These are phyloP conservation scores for Listronotus bonariensis DNA, from an alignment of 1,140 invertebrate species.

Conservation along the genomic window DNA sequence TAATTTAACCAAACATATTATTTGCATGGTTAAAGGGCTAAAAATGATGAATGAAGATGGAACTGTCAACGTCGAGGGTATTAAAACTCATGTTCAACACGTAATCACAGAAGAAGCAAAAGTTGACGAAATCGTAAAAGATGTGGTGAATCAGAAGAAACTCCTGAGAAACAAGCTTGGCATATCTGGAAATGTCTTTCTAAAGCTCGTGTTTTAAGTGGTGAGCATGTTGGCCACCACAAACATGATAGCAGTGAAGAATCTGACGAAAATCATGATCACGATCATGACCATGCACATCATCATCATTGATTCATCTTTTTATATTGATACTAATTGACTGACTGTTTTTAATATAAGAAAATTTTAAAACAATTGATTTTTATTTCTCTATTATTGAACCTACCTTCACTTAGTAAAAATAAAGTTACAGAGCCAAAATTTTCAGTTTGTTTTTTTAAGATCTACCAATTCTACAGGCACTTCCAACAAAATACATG, in stretches of 20 bases:
- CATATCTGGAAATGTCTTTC: conserved; percentile 12
- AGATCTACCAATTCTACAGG: too few species aligned
- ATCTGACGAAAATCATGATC: not conserved
- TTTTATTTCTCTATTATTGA: too few species aligned
- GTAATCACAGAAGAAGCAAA: conserved; percentile 7
- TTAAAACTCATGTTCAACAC: conserved; percentile 17
- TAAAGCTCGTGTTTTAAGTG: conserved; percentile 7
- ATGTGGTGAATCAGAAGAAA: conserved; percentile 13
- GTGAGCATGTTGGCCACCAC: too few species aligned
- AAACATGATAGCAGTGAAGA: not conserved
- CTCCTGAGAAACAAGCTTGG: conserved; percentile 1
- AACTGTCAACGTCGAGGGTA: not conserved
- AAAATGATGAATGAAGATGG: conserved; percentile 10
- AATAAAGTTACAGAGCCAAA: too few species aligned
- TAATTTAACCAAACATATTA: not conserved
- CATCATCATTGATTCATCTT: too few species aligned
- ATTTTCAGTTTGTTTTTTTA: too few species aligned
- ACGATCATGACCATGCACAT: too few species aligned
- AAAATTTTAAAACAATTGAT: too few species aligned
- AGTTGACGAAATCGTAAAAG: conserved; percentile 15
- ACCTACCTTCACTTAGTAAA: too few species aligned
- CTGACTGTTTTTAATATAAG: too few species aligned
- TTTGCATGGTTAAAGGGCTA: conserved; percentile 19
- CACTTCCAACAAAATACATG: too few species aligned
- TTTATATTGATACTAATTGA: too few species aligned